Evolutionary conservation across 2,888 invertebrate genomes (phyloP).

Genomic region (Pammene aurita): DNA sequence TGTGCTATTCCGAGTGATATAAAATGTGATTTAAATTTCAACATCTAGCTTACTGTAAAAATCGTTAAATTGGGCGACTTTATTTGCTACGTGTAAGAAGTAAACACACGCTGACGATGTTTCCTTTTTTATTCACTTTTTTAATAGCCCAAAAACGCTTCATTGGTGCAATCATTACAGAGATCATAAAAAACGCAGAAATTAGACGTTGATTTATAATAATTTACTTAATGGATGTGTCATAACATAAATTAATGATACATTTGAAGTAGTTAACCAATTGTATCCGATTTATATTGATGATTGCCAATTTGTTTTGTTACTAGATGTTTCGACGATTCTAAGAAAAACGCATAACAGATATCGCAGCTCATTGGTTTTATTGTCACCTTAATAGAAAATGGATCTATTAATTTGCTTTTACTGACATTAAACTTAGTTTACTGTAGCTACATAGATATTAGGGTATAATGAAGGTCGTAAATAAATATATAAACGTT

Average conservation of each 20-base stretch:
- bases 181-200: too few species aligned
- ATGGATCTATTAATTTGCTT: constrained; percentile 5
- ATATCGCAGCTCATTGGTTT: constrained; percentile 12
- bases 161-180: too few species aligned
- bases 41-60: not conserved
- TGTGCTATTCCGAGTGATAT: constrained; percentile 12
- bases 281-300: not conserved
- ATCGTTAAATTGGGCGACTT: too few species aligned
- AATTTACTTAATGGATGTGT: too few species aligned
- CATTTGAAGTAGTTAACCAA: not conserved
- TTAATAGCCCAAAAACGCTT: too few species aligned
- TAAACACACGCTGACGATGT: too few species aligned
- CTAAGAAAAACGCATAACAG: not conserved
- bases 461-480: too few species aligned
- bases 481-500: too few species aligned
- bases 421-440: not conserved
- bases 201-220: too few species aligned
- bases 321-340: not conserved
- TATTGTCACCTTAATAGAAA: constrained; percentile 1
- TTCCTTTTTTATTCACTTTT: too few species aligned
- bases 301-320: not conserved
- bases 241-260: not conserved
- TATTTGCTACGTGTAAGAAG: too few species aligned
- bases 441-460: too few species aligned
- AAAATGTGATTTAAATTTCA: constrained; percentile 3